Percentiles rank a stretch among this genome's conserved stretches.
Conservation (phyloP, 2,113 vertebrate genomes). For the Gambusia holbrooki region DNA sequence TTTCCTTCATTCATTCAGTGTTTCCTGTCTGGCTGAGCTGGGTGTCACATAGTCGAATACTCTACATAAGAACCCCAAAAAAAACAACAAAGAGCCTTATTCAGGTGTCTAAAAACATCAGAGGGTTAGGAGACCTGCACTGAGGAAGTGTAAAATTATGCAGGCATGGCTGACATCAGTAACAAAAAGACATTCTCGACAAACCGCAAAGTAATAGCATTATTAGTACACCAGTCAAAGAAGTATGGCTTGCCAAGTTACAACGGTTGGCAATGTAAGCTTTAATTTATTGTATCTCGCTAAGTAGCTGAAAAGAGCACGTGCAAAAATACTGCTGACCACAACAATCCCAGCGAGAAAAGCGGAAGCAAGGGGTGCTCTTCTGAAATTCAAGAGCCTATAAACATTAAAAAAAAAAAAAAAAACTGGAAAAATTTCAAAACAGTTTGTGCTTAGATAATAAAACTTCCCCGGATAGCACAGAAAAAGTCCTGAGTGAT, state of each 20-base stretch:
- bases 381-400: slow-evolving; percentile 25
- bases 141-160: slow-evolving; percentile 28
- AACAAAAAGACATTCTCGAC: slow-evolving; percentile 19
- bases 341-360: slow-evolving; percentile 44
- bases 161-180: slow-evolving; percentile 16
- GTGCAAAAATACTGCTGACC: slow-evolving; percentile 66
- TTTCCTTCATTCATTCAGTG: slow-evolving; percentile 77
- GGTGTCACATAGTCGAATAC: slow-evolving; percentile 15
- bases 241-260: slow-evolving; percentile 47
- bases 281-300: slow-evolving; percentile 22
- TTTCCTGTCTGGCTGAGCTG: slow-evolving; percentile 68
- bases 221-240: slow-evolving; percentile 28
- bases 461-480: background rate
- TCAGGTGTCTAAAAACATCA: background rate
- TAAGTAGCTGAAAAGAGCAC: slow-evolving; percentile 63
- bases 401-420: slow-evolving; percentile 33
- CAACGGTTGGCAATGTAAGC: slow-evolving; percentile 37
- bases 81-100: background rate
- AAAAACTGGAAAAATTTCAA: no score
- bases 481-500: slow-evolving; percentile 47
- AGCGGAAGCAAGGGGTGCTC: slow-evolving; percentile 47
- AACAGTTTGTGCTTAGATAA: no score
- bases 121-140: background rate
- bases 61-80: slow-evolving; percentile 13
- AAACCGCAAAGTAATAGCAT: slow-evolving; percentile 31